Percentiles rank a stretch among this genome's conserved stretches.
These are phyloP conservation scores for Spongia lamella DNA, from an alignment of 37 sponge, comb jelly and placozoan species.

Conservation along the genomic window DNA sequence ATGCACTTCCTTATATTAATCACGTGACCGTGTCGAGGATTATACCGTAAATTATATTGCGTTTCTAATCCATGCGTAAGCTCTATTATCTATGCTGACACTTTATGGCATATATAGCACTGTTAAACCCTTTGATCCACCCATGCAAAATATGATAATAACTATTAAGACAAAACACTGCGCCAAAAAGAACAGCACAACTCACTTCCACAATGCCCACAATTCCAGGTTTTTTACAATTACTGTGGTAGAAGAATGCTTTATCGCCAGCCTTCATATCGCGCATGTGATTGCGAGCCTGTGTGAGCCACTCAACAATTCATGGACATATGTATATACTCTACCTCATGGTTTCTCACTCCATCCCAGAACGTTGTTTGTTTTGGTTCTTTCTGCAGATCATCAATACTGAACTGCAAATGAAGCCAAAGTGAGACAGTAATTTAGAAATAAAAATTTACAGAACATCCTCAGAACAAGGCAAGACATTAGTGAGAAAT, in stretches of 20 bases:
- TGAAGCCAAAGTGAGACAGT: background rate
- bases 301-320: background rate
- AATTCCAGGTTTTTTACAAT: conserved; percentile 66
- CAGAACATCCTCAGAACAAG: too few relatives aligned
- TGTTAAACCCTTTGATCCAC: too few relatives aligned
- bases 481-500: too few relatives aligned
- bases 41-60: too few relatives aligned
- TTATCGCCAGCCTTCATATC: conserved; percentile 63
- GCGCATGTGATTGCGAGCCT: conserved; percentile 55
- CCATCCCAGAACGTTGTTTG: conserved; percentile 71
- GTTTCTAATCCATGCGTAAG: too few relatives aligned
- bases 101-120: too few relatives aligned
- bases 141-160: too few relatives aligned
- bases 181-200: background rate
- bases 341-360: conserved; percentile 53
- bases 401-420: conserved; percentile 40
- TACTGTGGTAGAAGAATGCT: conserved; percentile 73
- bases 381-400: conserved; percentile 28
- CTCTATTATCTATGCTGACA: too few relatives aligned
- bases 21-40: too few relatives aligned
- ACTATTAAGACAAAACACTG: background rate
- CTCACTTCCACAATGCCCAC: conserved; percentile 48
- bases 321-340: background rate
- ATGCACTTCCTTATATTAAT: too few relatives aligned
- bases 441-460: background rate